Conservation (phyloP, 2,113 vertebrate species). For the Lampris megalopsis region DNA sequence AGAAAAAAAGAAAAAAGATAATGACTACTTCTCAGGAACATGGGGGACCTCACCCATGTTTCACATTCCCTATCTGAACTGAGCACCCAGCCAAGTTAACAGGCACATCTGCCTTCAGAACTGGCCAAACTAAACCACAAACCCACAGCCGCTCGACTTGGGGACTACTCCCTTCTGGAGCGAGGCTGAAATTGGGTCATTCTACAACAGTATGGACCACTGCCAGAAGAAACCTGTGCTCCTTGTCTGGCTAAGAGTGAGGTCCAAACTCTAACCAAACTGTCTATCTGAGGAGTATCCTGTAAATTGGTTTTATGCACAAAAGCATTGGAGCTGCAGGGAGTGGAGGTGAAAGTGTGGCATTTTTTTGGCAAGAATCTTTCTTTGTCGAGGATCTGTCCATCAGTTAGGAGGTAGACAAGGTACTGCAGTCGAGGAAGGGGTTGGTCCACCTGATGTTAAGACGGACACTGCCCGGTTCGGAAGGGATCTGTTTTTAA, state of each 20-base stretch:
- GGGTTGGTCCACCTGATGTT: neutral
- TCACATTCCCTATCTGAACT: constrained; percentile 42
- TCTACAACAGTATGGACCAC: constrained; percentile 60
- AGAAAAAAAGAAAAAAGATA: constrained; percentile 43
- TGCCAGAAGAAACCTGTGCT: constrained; percentile 38
- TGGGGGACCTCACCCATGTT: constrained; percentile 70
- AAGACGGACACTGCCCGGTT: neutral
- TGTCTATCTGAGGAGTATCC: constrained; percentile 11
- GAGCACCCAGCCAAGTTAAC: constrained; percentile 44
- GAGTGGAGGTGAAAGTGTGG: constrained; percentile 13
- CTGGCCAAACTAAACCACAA: constrained; percentile 41
- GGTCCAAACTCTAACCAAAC: constrained; percentile 5
- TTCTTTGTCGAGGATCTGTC: neutral
- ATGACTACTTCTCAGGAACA: constrained; percentile 57
- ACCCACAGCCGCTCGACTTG: constrained; percentile 65
- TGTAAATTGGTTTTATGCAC: constrained; percentile 10
- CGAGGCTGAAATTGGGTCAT: constrained; percentile 47
- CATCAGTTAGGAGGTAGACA: constrained; percentile 55
- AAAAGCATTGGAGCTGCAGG: neutral
- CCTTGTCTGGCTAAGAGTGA: neutral
- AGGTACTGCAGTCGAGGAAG: neutral
- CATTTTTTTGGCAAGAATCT: neutral
- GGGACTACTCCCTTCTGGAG: constrained; percentile 65
- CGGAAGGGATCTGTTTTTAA: constrained; percentile 8
- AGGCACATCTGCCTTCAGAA: constrained; percentile 54